These are phyloP conservation scores for Benthosema pterotum DNA, from an alignment of 2,797 vertebrate species.

Conservation along the genomic window DNA sequence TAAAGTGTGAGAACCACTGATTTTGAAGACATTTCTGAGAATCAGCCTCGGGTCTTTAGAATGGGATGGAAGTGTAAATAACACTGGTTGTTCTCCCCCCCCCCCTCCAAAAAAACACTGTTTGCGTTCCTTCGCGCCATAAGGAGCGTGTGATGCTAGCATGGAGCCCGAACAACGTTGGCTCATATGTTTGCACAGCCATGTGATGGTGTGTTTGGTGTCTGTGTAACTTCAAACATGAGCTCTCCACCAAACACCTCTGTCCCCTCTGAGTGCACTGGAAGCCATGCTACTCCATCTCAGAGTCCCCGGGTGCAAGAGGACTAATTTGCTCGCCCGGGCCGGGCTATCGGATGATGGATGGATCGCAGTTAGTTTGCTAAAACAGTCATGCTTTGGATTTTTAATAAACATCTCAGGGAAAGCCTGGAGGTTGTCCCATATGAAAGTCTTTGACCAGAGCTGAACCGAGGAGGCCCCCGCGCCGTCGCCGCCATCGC, in stretches of 20 bases:
- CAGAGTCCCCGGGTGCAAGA: conserved; percentile 37
- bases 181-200: conserved; percentile 20
- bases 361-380: conserved; percentile 62
- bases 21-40: too few species aligned
- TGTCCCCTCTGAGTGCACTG: conserved; percentile 45
- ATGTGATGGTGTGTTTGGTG: conserved; percentile 34
- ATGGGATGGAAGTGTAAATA: too few species aligned
- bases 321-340: conserved; percentile 47
- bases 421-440: conserved; percentile 47
- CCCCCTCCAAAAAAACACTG: too few species aligned
- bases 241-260: conserved; percentile 45
- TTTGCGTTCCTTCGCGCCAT: too few species aligned
- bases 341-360: conserved; percentile 53
- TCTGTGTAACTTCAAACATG: conserved; percentile 62
- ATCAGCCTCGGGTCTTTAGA: too few species aligned
- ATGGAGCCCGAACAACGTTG: conserved; percentile 2
- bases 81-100: too few species aligned
- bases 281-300: conserved; percentile 43
- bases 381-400: conserved; percentile 58
- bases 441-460: conserved; percentile 25
- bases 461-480: conserved; percentile 2
- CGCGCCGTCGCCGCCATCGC: conserved; percentile 6
- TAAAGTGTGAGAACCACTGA: too few species aligned
- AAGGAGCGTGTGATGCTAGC: conserved; percentile 9
- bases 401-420: conserved; percentile 63